A percentile compares a stretch with the other conserved stretches of the same genome.
Conservation (phyloP, 2,113 vertebrate genomes). For the Burhinus oedicnemus region DNA sequence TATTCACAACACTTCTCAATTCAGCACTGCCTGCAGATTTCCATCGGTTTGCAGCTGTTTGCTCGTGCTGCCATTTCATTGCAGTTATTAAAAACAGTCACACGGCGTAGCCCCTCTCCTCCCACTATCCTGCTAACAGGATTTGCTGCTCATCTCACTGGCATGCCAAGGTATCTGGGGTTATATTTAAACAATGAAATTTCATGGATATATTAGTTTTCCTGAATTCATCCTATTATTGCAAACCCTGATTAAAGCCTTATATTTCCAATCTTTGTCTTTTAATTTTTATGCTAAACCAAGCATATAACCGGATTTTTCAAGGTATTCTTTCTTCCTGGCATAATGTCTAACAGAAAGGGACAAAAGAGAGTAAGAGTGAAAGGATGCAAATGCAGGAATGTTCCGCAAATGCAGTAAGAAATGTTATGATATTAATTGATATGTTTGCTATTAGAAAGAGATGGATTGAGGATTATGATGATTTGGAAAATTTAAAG, state of each 20-base stretch:
- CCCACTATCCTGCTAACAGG: background rate
- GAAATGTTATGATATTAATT: background rate
- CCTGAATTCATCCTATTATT: background rate
- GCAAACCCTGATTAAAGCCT: background rate
- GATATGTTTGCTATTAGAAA: background rate
- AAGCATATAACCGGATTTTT: background rate
- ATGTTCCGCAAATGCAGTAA: background rate
- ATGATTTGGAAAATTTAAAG: background rate
- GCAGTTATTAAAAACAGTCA: background rate
- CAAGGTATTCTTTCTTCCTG: background rate
- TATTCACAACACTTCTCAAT: background rate
- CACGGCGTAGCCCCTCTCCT: background rate
- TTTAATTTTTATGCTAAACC: background rate
- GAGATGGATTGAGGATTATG: background rate
- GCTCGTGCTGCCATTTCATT: background rate
- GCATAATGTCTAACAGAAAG: background rate
- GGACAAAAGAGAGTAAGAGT: background rate
- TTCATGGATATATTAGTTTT: background rate
- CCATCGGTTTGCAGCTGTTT: background rate
- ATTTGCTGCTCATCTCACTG: slow-evolving; percentile 14
- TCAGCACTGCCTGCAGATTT: background rate
- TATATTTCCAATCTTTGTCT: background rate
- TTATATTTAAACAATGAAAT: slow-evolving; percentile 28
- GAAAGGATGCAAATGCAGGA: background rate
- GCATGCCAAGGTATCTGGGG: background rate